phyloP scores from a whole-genome alignment of 2,113 vertebrate genomes.

The Carassius gibelio region DNA sequence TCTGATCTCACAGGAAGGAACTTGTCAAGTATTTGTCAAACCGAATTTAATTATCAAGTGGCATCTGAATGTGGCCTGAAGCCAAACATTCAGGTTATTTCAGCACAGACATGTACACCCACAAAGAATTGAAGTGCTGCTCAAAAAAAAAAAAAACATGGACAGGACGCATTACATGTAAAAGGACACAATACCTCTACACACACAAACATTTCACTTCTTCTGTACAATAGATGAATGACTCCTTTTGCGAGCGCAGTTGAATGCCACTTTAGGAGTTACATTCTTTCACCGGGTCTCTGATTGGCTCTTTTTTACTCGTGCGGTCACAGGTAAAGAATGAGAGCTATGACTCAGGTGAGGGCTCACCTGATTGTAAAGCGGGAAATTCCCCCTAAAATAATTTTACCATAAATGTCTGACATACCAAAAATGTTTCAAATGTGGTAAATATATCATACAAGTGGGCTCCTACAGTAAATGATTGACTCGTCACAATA shows the following conservation, averaged over 20 bases:
- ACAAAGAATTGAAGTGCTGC: background rate
- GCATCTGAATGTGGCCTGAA: background rate
- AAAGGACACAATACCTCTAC: background rate
- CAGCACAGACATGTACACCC: background rate
- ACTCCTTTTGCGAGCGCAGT: background rate
- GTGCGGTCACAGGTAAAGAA: constrained; percentile 16
- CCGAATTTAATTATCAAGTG: background rate
- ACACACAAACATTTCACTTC: background rate
- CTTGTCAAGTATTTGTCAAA: constrained; percentile 3
- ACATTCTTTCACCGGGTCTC: constrained; percentile 8
- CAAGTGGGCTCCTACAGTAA: background rate
- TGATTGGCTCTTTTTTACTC: background rate
- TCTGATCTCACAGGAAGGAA: constrained; percentile 24
- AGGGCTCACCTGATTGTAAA: background rate
- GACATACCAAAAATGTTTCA: background rate
- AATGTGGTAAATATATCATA: background rate
- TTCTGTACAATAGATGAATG: background rate
- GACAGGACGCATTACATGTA: background rate
- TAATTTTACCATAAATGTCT: too few relatives aligned
- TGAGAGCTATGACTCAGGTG: constrained; percentile 49
- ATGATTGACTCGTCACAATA: too few relatives aligned
- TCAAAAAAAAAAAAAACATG: background rate
- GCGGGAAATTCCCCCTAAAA: background rate
- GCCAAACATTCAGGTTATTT: constrained; percentile 11
- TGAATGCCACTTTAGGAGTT: background rate